Conservation (phyloP, 2,797 vertebrate genomes). For the Apodemus agrarius region DNA sequence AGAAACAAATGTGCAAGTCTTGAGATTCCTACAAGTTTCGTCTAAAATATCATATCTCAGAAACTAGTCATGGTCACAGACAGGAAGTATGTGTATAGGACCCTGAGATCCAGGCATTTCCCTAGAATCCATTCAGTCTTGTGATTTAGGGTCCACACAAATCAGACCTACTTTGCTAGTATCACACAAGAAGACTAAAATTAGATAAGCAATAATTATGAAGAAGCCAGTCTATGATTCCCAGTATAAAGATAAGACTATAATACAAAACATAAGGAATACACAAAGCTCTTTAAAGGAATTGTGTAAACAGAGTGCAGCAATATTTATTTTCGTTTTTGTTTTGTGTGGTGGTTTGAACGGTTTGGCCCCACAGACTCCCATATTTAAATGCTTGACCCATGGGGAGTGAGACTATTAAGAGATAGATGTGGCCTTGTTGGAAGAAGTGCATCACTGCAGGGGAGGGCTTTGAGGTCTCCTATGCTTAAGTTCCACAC, state of each 20-base stretch:
- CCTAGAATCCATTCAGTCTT: neutral
- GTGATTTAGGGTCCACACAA: neutral
- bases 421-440: neutral
- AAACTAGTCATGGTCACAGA: neutral
- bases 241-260: neutral
- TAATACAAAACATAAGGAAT: neutral
- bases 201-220: neutral
- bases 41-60: neutral
- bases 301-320: neutral
- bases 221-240: neutral
- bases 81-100: neutral
- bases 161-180: neutral
- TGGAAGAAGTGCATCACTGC: neutral
- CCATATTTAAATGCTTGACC: neutral
- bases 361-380: neutral
- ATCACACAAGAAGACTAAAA: neutral
- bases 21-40: conserved; percentile 37
- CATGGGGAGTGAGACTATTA: neutral
- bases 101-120: neutral
- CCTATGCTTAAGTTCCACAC: neutral
- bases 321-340: neutral
- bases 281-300: neutral
- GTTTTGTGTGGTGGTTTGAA: neutral
- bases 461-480: neutral
- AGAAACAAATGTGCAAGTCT: neutral